These are phyloP conservation scores for Aphelenchoides bicaudatus DNA, from an alignment of 2,888 invertebrate species.

Conservation along the genomic window DNA sequence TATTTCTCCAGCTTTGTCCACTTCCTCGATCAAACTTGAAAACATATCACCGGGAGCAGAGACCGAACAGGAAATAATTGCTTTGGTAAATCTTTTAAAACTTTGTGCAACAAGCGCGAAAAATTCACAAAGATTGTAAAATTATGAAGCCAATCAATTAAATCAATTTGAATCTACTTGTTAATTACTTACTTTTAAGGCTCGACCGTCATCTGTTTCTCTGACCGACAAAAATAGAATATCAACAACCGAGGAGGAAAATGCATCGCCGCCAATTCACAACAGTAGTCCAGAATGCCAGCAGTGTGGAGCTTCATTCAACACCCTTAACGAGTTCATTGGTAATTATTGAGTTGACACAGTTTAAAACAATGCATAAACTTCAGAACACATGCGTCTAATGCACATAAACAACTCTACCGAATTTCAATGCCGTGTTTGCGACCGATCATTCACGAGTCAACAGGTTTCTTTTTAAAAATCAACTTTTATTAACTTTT, in stretches of 20 bases:
- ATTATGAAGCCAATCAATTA: constrained; percentile 4
- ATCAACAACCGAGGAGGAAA: not conserved
- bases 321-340: constrained; percentile 17
- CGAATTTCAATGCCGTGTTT: constrained; percentile 11
- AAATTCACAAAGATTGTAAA: no score
- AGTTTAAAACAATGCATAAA: not conserved
- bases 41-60: not conserved
- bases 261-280: not conserved
- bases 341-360: not conserved
- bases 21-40: constrained; percentile 9
- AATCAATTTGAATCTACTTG: no score
- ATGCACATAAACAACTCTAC: constrained; percentile 7
- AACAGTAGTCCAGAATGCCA: constrained; percentile 13
- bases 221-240: constrained; percentile 1
- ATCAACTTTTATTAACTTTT: not conserved
- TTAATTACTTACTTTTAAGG: constrained; percentile 7
- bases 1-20: constrained; percentile 7
- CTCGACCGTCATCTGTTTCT: not conserved
- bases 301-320: constrained; percentile 7
- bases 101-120: no score
- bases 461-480: not conserved
- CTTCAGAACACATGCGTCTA: constrained; percentile 18
- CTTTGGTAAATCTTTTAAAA: not conserved
- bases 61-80: not conserved
- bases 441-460: constrained; percentile 16